Evolutionary conservation across 2,797 vertebrate species (phyloP).

Genomic region (Eupleurogrammus muticus): DNA sequence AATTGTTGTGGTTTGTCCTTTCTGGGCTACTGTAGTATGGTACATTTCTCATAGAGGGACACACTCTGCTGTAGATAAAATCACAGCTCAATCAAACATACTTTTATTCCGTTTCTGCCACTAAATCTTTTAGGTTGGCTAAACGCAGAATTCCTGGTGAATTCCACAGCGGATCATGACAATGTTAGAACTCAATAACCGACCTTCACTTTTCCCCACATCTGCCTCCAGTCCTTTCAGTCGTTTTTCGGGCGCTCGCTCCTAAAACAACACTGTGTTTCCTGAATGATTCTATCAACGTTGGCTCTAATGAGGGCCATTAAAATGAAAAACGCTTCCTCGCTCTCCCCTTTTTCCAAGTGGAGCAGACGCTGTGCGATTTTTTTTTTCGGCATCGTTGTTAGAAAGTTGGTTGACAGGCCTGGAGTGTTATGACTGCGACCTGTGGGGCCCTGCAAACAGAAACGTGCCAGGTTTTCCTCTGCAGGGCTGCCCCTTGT

Average conservation of each 20-base stretch:
- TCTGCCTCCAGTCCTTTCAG: conserved; percentile 42
- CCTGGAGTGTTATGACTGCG: neutral
- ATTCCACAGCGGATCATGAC: conserved; percentile 19
- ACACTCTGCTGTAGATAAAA: too few relatives aligned
- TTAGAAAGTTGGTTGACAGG: too few relatives aligned
- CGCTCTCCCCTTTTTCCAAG: conserved; percentile 44
- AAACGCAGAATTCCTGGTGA: neutral
- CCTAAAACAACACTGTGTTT: conserved; percentile 62
- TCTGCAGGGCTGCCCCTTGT: conserved; percentile 18
- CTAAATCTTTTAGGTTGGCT: neutral
- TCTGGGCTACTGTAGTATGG: too few relatives aligned
- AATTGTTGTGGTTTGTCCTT: too few relatives aligned
- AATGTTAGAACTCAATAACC: neutral
- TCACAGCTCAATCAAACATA: too few relatives aligned
- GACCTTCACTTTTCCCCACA: conserved; percentile 28
- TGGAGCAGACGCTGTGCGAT: conserved; percentile 36
- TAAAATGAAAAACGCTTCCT: conserved; percentile 58
- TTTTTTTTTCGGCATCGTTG: too few relatives aligned
- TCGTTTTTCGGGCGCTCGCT: conserved; percentile 29
- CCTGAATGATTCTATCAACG: conserved; percentile 56
- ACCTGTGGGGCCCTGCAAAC: conserved; percentile 13
- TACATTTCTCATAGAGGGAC: too few relatives aligned
- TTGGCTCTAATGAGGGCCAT: conserved; percentile 65
- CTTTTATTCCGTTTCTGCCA: too few relatives aligned
- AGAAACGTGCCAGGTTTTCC: conserved; percentile 11